Base-by-base conservation (phyloP, 1,140 invertebrate genomes). In the Potamilus streckersoni region DNA sequence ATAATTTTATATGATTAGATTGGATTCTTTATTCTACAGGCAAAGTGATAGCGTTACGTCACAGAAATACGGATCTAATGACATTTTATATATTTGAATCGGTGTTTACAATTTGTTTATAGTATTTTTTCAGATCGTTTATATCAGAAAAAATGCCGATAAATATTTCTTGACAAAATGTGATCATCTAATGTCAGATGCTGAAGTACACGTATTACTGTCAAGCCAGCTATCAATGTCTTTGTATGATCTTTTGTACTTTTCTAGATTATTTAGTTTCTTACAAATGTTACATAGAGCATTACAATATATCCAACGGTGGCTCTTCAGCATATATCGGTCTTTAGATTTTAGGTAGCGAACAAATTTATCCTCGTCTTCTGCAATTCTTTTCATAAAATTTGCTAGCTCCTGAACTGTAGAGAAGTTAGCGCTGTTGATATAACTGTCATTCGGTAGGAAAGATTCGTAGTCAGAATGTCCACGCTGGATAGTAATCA, bases 401-500 rank as follows among this genome's bases (percentile, higher is more conserved):
- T 88, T 38, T 0, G 91, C 93, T 70, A 94, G 83, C 2, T 91
- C 81, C 73, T 89, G 80, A 0, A 91, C 90, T 11, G 84, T 87
- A 8, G 89, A 79, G 75, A 92, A 93, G 65, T 92, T 89, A n/a
- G 90, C 84, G 0, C 91, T 91, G 83, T 94, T 89, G 64, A 94
- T 92, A 80, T 92, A 95, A 0, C 94, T 94, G 73, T 89, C 82
- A 0, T 92, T 91, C 0, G 94, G 94, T 19, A 94, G 90, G 16
- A 92, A 78, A 79, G 80, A 88, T 31, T 86, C 85, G 86, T 92
- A 93, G 85, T 92, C 91, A 12, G 81, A 80, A 0, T 92, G 89
- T 2, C 94, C 94, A 90, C 94, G 92, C 23, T 95, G 92, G 56
- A 95, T 90, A 0, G 95, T 94, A 19, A 95, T 92, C 0, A 94